phyloP scores from a whole-genome alignment of 1,140 invertebrate genomes.

The Drosophila lacteicornis region DNA sequence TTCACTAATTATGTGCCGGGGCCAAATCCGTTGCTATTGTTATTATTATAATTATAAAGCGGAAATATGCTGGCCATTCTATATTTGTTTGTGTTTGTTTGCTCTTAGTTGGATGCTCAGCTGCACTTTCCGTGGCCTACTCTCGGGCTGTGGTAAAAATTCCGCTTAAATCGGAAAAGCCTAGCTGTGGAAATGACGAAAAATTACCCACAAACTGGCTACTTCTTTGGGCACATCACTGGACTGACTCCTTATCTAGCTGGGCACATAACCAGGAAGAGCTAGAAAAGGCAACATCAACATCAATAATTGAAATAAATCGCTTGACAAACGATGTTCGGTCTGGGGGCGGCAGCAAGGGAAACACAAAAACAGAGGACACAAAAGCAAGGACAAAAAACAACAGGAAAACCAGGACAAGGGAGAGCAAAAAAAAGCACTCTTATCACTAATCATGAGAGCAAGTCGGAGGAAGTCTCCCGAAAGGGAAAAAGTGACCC shows the following conservation, averaged over 20 bases:
- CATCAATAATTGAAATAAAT: constrained; percentile 81
- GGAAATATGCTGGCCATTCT: constrained; percentile 49
- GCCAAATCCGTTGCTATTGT: constrained; percentile 46
- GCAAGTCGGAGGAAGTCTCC: constrained; percentile 10
- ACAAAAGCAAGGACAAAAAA: constrained; percentile 24
- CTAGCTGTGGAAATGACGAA: constrained; percentile 6
- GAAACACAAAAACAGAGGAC: constrained; percentile 40
- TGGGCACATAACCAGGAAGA: constrained; percentile 12
- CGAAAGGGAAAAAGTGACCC: constrained; percentile 6
- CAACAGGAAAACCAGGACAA: constrained; percentile 22
- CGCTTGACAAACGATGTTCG: constrained; percentile 69
- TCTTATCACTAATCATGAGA: constrained; percentile 75
- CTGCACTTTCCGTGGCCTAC: constrained; percentile 18
- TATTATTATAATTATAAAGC: constrained; percentile 56
- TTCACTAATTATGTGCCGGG: constrained; percentile 58
- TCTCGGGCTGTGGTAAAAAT: constrained; percentile 23
- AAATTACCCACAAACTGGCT: constrained; percentile 24
- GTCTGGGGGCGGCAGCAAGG: constrained; percentile 15
- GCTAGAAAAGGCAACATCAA: constrained; percentile 29
- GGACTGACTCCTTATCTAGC: constrained; percentile 28
- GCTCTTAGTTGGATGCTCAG: neutral
- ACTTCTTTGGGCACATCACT: constrained; percentile 18
- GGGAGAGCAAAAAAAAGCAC: constrained; percentile 24
- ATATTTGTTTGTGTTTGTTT: constrained; percentile 5
- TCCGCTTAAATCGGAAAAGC: neutral